These are phyloP conservation scores for Spatulosminthurus flaviceps DNA, from an alignment of 2,888 invertebrate genomes.

Conservation along the genomic window DNA sequence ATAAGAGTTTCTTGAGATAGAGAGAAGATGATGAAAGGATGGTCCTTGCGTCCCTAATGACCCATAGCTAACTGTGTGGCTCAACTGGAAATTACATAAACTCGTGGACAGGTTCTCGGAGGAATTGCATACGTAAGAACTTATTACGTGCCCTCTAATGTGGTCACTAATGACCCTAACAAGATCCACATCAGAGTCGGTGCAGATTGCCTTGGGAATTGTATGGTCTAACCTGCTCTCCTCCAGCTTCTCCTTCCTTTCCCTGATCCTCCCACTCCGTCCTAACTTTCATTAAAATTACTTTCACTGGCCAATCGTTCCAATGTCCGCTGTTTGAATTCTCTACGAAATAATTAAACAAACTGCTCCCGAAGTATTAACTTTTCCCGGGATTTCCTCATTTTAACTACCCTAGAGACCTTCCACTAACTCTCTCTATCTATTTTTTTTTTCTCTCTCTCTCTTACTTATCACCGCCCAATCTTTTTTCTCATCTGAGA, in stretches of 20 bases:
- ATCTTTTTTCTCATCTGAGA: constrained; percentile 2
- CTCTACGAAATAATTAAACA: constrained; percentile 49
- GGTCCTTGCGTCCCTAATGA: constrained; percentile 56
- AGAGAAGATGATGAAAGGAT: constrained; percentile 48
- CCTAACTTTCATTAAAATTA: constrained; percentile 2
- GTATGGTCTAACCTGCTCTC: not conserved
- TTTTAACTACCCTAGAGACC: constrained; percentile 12
- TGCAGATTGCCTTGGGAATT: constrained; percentile 59
- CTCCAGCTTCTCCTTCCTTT: not conserved
- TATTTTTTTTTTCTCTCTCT: too few species aligned
- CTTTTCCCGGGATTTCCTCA: constrained; percentile 37
- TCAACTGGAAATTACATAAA: constrained; percentile 44
- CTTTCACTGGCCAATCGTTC: constrained; percentile 15
- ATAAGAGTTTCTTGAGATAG: constrained; percentile 5
- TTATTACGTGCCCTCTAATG: constrained; percentile 61
- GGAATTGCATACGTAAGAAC: constrained; percentile 63
- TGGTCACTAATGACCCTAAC: constrained; percentile 64
- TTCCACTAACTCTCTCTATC: not conserved
- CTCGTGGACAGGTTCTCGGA: constrained; percentile 57
- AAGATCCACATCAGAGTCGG: constrained; percentile 59
- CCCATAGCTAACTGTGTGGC: constrained; percentile 54
- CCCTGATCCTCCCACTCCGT: constrained; percentile 15
- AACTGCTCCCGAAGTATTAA: constrained; percentile 41
- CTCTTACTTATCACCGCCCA: constrained; percentile 18
- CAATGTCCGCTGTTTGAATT: constrained; percentile 45